Evolutionary conservation across 2,888 invertebrate genomes (phyloP).

Genomic region (Alsophila aescularia): DNA sequence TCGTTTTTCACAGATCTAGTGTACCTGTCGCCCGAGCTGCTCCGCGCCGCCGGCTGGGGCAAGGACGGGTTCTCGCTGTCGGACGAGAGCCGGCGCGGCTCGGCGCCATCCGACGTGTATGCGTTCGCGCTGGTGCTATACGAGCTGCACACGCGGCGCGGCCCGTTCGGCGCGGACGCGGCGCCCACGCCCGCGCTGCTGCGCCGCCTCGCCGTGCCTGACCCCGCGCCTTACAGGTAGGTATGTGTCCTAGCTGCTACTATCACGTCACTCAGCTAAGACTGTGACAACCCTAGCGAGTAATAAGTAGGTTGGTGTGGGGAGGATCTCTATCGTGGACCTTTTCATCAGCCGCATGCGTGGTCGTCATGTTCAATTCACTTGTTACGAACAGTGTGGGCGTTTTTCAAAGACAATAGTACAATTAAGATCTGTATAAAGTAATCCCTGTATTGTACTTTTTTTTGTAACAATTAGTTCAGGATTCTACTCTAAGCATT

Average conservation of each 20-base stretch:
- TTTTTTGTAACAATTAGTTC: too few relatives aligned
- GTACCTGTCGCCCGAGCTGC: slow-evolving; percentile 92
- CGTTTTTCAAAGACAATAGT: too few relatives aligned
- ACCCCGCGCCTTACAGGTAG: slow-evolving; percentile 85
- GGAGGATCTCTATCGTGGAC: too few relatives aligned
- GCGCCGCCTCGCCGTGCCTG: slow-evolving; percentile 83
- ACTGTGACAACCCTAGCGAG: too few relatives aligned
- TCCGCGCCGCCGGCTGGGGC: slow-evolving; percentile 81
- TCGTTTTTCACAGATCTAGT: slow-evolving; percentile 85
- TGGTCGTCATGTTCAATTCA: too few relatives aligned
- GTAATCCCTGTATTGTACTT: too few relatives aligned
- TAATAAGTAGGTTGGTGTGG: too few relatives aligned
- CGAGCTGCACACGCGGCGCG: slow-evolving; percentile 93
- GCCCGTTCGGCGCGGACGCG: slow-evolving; percentile 91
- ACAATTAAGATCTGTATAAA: too few relatives aligned
- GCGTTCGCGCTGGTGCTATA: slow-evolving; percentile 95
- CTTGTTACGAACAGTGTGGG: too few relatives aligned
- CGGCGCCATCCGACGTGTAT: slow-evolving; percentile 92
- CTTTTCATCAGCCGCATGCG: too few relatives aligned
- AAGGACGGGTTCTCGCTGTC: slow-evolving; percentile 53
- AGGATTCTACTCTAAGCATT: too few relatives aligned
- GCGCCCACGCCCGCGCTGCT: slow-evolving; percentile 87
- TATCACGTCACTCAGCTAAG: slow-evolving; percentile 8
- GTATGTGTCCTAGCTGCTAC: slow-evolving; percentile 59
- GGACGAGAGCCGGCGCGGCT: slow-evolving; percentile 77